Percentiles rank a stretch among this genome's conserved stretches.
phyloP scores from a whole-genome alignment of 2,888 invertebrate genomes.

The Ectobius pallidus region DNA sequence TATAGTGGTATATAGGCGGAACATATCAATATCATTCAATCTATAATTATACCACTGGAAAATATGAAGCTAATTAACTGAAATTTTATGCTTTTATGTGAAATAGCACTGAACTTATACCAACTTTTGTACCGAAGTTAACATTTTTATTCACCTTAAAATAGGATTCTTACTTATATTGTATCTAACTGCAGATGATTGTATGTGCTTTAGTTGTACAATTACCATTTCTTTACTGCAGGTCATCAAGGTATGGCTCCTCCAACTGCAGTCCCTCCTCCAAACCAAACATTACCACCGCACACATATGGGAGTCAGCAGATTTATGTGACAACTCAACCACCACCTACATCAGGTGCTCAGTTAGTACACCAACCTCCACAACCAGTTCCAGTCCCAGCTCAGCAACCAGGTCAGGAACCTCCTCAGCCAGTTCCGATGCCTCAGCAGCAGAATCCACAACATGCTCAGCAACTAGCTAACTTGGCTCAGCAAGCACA shows the following conservation, averaged over 20 bases:
- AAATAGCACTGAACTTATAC: not conserved
- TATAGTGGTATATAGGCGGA: too few species aligned
- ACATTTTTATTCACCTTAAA: too few species aligned
- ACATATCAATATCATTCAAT: too few species aligned
- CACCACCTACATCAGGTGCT: conserved; percentile 24
- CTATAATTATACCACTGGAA: too few species aligned
- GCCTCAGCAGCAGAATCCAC: conserved; percentile 32
- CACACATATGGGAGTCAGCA: conserved; percentile 32
- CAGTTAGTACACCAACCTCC: conserved; percentile 29
- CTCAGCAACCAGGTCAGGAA: conserved; percentile 31
- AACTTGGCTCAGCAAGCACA: conserved; percentile 20
- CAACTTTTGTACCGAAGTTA: not conserved
- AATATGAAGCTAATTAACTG: too few species aligned
- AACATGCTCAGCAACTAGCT: conserved; percentile 1
- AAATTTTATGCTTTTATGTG: not conserved
- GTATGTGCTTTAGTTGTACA: too few species aligned
- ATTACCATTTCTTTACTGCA: too few species aligned
- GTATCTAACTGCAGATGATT: too few species aligned
- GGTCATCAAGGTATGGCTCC: conserved; percentile 33
- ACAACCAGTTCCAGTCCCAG: conserved; percentile 34
- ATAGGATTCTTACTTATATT: too few species aligned
- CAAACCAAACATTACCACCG: conserved; percentile 16
- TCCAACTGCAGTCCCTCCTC: conserved; percentile 22
- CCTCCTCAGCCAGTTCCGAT: conserved; percentile 38
- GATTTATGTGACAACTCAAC: conserved; percentile 35